Base-by-base conservation (phyloP, 2,797 vertebrate genomes). In the Eremophila alpestris region DNA sequence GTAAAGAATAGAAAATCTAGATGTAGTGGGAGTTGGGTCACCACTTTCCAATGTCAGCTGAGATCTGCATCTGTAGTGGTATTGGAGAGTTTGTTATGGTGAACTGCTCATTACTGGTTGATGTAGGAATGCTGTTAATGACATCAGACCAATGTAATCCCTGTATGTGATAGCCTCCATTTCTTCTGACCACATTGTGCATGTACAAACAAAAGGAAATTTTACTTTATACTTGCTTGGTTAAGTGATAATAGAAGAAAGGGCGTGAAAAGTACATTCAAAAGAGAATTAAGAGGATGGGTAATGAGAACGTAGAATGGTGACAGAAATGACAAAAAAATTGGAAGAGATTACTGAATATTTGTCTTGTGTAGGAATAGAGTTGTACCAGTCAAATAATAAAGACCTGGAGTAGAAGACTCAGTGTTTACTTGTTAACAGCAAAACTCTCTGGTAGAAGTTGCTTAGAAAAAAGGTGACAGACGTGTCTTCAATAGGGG, bases 401-500 rank as follows among this genome's bases (percentile, higher is more conserved):
- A 38, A 62, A 41, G 51, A 24, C 5, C 1, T 58, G 18, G 34
- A 89, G 18, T 68, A 82, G 59, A 73, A 64, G 26, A 22, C 40
- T 62, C 9, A 45, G 14, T 56, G 36, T 87, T 51, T 87, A 30
- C 13, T 13, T 36, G 13, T 71, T 41, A 48, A 52, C 32, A 68
- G 55, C 22, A 80, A 86, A 46, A 19, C 23, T 46, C 14, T 75
- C 36, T 41, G 15, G 24, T 43, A 43, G 73, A 64, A 43, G 22
- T 14, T 81, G n/a, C 7, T 11, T 90, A 45, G 19, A 22, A 5
- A 19, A 13, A 14, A 45, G 9, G 13, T 79, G 69, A 21, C 19
- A 73, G 32, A 34, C 0, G 1, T 71, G 17, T 43, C 22, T 56
- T 71, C 27, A 56, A 0, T 8, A 32, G 59, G 10, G 36, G 14